Evolutionary conservation across 2,888 invertebrate genomes (phyloP), one percentile per base, ranked within the genome.

Genomic region (Disparrhopalites patrizii): DNA sequence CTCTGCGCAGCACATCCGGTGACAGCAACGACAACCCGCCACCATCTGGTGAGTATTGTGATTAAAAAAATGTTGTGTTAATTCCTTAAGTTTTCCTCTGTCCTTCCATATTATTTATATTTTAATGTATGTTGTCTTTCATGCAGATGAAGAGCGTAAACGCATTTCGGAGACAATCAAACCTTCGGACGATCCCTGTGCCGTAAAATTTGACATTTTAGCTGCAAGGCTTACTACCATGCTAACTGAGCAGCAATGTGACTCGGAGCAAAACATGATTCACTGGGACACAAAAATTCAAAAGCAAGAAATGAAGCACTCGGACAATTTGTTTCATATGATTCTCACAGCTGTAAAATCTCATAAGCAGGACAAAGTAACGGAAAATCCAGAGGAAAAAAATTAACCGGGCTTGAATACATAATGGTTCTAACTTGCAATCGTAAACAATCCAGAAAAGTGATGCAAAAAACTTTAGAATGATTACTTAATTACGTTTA

Each of bases 201-300:
- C 57, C 1, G 33, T 57, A n/a, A 67, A 57, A 3, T 67, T 67
- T 40, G 67, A 67, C 56, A 36, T 57, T 1, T 23, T 67, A n/a
- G 67, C 67, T 7, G 38, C 62, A n/a, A 23, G 43, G 8, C 38
- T 67, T 2, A 62, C 51, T 1, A 56, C 50, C 2, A 57, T 51
- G 28, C 13, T 67, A 13, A 40, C 23, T 18, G 62, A 67, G 1
- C 57, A 63, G 36, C 56, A 54, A 20, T 31, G 50, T 25, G 62
- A 67, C 25, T 38, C 58, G 0, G 67, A 67, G 25, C 51, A 67
- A 31, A 33, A 30, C n/a, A 7, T 67, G 13, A n/a, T 30, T 2
- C 51, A 58, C 27, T 67, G 67, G 67, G 67, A 67, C 15, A 15
- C 28, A 7, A 56, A 40, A 52, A 67, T 67, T 62, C 67, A 67